Base-by-base conservation (phyloP, 2,888 invertebrate genomes). In the Phlogophora meticulosa region DNA sequence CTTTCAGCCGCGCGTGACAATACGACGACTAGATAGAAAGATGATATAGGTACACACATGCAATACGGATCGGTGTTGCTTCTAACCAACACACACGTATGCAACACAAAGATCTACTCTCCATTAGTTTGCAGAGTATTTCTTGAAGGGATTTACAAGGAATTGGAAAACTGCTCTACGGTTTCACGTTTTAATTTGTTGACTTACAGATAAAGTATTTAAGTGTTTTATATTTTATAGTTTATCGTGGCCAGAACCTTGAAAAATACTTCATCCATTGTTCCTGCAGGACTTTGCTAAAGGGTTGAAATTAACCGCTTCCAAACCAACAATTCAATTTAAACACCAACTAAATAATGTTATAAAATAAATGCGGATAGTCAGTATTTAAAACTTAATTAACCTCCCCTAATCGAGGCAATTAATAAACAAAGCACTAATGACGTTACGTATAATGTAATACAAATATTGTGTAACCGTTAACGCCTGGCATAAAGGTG, bases 401-500 rank as follows among this genome's bases (percentile, higher is more conserved):
- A 75, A 66, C 38, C 28, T 60, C 52, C 34, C 40, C 32, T 66
- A 66, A 53, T 56, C 60, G 56, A 51, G 45, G 57, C 58, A 74
- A 74, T 79, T 45, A 79, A 61, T 67, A 75, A 42, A 75, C 80
- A 61, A 74, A 74, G 61, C 61, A 62, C 76, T 79, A 75, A 79
- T 62, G 76, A 75, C 48, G 20, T 79, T 48, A 64, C 45, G 55
- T 60, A 64, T 64, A 76, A 80, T 79, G 65, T 72, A 61, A 76
- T 66, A 68, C 72, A 79, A 79, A 80, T 69, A 82, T 64, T 75
- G 55, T 70, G 53, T 64, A 62, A 64, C 24, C 49, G 42, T 75
- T 58, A 74, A 60, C 61, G 75, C 52, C 32, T 51, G 24, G 20
- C 59, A 76, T 80, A 79, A 78, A 75, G 78, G 71, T 66, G 75